phyloP scores from a whole-genome alignment of 2,888 invertebrate species.

The Oscheius sp. region DNA sequence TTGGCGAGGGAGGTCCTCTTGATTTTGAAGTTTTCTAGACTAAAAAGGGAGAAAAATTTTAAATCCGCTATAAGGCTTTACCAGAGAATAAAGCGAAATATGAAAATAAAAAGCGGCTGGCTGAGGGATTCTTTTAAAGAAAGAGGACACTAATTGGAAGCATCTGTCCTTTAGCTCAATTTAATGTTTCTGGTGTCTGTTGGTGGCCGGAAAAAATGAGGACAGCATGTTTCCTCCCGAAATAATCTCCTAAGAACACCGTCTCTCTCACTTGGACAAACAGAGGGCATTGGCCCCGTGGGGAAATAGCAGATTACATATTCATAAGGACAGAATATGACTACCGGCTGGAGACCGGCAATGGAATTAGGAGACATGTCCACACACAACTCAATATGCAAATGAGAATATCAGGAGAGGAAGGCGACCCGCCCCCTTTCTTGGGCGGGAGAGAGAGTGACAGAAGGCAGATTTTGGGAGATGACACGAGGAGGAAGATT shows the following conservation, averaged over 20 bases:
- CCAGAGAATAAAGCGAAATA: too few relatives aligned
- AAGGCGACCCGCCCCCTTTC: neutral
- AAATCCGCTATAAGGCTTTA: too few relatives aligned
- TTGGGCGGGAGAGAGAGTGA: too few relatives aligned
- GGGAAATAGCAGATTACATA: conserved; percentile 22
- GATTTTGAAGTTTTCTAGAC: too few relatives aligned
- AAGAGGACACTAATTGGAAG: neutral
- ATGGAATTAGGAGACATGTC: conserved; percentile 15
- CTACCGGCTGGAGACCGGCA: neutral
- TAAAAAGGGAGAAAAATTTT: too few relatives aligned
- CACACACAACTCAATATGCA: conserved; percentile 29
- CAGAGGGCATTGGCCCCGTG: neutral
- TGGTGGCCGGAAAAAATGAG: neutral
- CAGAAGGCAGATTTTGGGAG: too few relatives aligned
- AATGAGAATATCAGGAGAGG: conserved; percentile 14
- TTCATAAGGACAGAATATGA: conserved; percentile 26
- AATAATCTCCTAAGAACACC: neutral
- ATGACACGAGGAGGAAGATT: too few relatives aligned
- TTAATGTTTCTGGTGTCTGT: neutral
- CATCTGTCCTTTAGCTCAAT: too few relatives aligned
- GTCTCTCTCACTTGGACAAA: neutral
- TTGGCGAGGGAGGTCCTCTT: too few relatives aligned
- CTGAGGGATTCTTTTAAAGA: neutral
- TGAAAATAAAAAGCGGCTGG: too few relatives aligned
- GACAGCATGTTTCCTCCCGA: too few relatives aligned